phyloP scores from a whole-genome alignment of 1,140 invertebrate genomes.

The Penaeus chinensis region DNA sequence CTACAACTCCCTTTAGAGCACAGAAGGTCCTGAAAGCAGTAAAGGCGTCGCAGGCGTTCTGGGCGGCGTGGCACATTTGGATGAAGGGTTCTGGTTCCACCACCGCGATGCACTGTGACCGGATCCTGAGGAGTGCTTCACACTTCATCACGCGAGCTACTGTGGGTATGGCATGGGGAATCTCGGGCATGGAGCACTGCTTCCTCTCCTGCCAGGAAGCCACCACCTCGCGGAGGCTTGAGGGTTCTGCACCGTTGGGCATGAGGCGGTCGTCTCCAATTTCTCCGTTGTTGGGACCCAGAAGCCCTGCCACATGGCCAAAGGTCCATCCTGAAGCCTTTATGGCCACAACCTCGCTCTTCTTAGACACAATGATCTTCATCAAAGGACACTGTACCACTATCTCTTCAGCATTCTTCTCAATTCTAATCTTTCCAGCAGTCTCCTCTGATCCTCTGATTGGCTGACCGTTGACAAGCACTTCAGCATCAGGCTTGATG shows the following conservation, averaged over 20 bases:
- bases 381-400: constrained; percentile 16
- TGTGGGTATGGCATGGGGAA: constrained; percentile 4
- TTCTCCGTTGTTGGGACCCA: constrained; percentile 42
- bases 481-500: constrained; percentile 29
- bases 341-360: constrained; percentile 23
- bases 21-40: constrained; percentile 18
- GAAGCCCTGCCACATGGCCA: constrained; percentile 26
- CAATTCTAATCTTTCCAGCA: not conserved
- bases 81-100: constrained; percentile 38
- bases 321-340: constrained; percentile 43
- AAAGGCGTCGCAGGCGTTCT: not conserved
- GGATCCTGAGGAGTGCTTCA: not conserved
- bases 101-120: not conserved
- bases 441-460: constrained; percentile 3
- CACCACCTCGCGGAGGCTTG: constrained; percentile 40
- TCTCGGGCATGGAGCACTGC: constrained; percentile 23
- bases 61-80: constrained; percentile 1
- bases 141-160: not conserved
- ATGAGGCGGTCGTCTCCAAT: constrained; percentile 37
- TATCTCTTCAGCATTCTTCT: not conserved
- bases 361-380: not conserved
- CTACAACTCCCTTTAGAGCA: not conserved
- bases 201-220: constrained; percentile 39
- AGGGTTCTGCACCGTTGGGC: constrained; percentile 17
- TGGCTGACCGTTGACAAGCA: constrained; percentile 24